phyloP scores from a whole-genome alignment of 1,140 invertebrate species.

The Protaetia brevitarsis region DNA sequence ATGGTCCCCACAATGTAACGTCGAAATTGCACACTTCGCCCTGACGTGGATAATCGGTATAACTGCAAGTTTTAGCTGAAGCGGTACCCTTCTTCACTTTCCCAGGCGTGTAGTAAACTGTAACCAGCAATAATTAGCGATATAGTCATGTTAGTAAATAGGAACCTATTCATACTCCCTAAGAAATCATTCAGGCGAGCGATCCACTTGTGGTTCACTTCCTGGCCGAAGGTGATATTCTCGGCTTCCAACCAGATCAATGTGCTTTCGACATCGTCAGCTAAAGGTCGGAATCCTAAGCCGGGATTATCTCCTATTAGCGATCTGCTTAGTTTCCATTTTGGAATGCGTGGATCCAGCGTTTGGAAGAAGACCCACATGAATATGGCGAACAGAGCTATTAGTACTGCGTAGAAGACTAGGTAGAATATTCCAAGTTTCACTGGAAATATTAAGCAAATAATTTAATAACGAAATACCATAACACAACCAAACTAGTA shows the following conservation, averaged over 20 bases:
- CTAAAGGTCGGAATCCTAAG: constrained; percentile 89
- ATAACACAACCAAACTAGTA: too few species aligned
- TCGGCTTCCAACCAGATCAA: constrained; percentile 88
- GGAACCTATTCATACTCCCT: constrained; percentile 56
- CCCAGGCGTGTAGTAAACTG: constrained; percentile 53
- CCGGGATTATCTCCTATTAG: constrained; percentile 91
- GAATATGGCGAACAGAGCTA: constrained; percentile 82
- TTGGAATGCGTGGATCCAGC: constrained; percentile 80
- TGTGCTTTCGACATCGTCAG: constrained; percentile 87
- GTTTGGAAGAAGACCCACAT: constrained; percentile 91
- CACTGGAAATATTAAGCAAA: constrained; percentile 60
- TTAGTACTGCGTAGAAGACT: constrained; percentile 83
- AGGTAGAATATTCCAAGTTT: constrained; percentile 91
- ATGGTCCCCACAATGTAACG: constrained; percentile 61
- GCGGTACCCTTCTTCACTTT: constrained; percentile 55
- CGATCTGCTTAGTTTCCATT: constrained; percentile 75
- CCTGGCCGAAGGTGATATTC: constrained; percentile 63
- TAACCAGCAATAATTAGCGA: constrained; percentile 29
- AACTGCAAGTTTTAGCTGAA: constrained; percentile 57
- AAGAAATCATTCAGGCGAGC: constrained; percentile 69
- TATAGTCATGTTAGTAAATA: constrained; percentile 31
- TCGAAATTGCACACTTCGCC: constrained; percentile 62
- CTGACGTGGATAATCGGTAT: constrained; percentile 52
- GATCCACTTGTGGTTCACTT: constrained; percentile 78
- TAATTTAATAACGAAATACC: too few species aligned